phyloP scores from a whole-genome alignment of 2,113 vertebrate species.

The Forbesichthys papilliferus region DNA sequence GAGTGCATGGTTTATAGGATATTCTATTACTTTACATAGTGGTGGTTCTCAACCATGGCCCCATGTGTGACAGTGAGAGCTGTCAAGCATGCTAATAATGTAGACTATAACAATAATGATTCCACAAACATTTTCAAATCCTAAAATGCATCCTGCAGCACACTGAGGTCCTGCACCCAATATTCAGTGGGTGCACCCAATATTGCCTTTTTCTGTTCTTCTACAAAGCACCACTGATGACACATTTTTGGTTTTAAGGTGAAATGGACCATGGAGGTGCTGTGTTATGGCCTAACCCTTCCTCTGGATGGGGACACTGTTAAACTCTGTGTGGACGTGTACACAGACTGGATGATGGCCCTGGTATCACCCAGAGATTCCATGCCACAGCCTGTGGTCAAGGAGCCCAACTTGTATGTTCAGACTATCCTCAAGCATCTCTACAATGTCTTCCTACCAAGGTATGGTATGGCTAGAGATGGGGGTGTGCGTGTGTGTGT shows the following conservation, averaged over 20 bases:
- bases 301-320: constrained; percentile 94
- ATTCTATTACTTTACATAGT: too few relatives aligned
- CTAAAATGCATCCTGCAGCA: too few relatives aligned
- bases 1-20: too few relatives aligned
- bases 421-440: constrained; percentile 95
- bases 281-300: constrained; percentile 93
- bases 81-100: too few relatives aligned
- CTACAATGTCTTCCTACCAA: constrained; percentile 94
- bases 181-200: too few relatives aligned
- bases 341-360: constrained; percentile 98
- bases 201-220: background rate
- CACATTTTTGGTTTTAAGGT: constrained; percentile 73
- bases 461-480: constrained; percentile 80
- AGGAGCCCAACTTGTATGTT: constrained; percentile 92
- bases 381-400: constrained; percentile 89
- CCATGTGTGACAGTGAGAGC: too few relatives aligned
- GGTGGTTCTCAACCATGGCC: too few relatives aligned
- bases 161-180: too few relatives aligned
- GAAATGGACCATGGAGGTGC: constrained; percentile 98
- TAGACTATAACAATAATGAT: too few relatives aligned
- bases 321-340: constrained; percentile 94
- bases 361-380: constrained; percentile 89
- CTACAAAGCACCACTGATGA: background rate
- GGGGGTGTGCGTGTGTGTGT: background rate
- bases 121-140: too few relatives aligned